Base-by-base conservation (phyloP, 37 sponge, comb jelly and placozoan genomes). In the Cladorhizidae sp. region DNA sequence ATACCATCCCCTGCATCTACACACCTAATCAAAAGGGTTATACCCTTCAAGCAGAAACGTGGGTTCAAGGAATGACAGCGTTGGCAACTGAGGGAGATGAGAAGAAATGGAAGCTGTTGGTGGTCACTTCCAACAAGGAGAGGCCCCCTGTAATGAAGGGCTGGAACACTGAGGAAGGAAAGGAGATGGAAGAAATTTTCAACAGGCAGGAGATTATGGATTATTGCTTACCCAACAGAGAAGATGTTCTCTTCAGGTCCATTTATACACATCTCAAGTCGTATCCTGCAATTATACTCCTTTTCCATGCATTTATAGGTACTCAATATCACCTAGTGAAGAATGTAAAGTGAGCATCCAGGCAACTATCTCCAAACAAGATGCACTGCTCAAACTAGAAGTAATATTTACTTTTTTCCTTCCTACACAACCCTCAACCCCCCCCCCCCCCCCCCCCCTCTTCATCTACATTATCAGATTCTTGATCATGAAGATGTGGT, bases 141-240 rank as follows among this genome's bases (percentile, higher is more conserved):
- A 62, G 73, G 1, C 92, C 92, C 0, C 67, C 45, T 67, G 35
- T 72, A 38, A 40, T 56, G 41, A 56, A 43, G 22, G 79, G 58
- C 15, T 22, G 29, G 28, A 73, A 55, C 18, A 59, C 64, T 49
- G 56, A 61, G 39, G 75, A 68, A 38, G 80, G 64, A 70, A 31
- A 54, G 58, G 76, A 18, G 23, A 31, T 22, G 28, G 57, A 65
- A 31, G 68, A 67, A 38, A 38, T 64, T 20, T 86, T 93, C 59
- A 75, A 82, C 75, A 85, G 76, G 28, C 63, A 85, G 39, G 89
- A 82, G 28, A 57, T 93, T 29, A 85, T 83, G 50, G 89, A 98
- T 58, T 93, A 93, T 41, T 98, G 95, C 70, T 79, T 89, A 22
- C 98, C 98, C 8, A 85, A 93, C 63, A 87, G 87, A 82, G 83